A percentile compares a stretch with the other conserved stretches of the same genome.
phyloP scores from a whole-genome alignment of 1,140 invertebrate species.

The Antheraea pernyi region DNA sequence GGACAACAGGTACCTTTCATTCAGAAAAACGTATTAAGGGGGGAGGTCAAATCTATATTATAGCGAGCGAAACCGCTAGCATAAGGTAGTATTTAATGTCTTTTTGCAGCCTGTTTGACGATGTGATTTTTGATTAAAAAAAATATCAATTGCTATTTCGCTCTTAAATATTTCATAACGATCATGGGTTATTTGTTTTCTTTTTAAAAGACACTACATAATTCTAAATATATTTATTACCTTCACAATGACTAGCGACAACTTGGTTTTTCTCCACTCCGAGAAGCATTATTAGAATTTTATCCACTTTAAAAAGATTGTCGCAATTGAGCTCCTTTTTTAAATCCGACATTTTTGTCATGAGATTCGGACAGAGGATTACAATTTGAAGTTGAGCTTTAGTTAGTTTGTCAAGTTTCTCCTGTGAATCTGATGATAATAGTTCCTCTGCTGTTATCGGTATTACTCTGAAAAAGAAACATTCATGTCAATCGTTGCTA shows the following conservation, averaged over 20 bases:
- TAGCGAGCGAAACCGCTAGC: no score
- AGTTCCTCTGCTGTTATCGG: slow-evolving; percentile 87
- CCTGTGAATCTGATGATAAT: slow-evolving; percentile 77
- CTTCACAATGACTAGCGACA: slow-evolving; percentile 56
- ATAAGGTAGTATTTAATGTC: no score
- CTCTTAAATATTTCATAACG: no score
- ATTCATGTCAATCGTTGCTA: neutral
- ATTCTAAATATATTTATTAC: slow-evolving; percentile 27
- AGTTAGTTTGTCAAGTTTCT: slow-evolving; percentile 80
- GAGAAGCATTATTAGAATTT: slow-evolving; percentile 88
- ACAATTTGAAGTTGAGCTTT: slow-evolving; percentile 87
- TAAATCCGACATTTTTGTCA: slow-evolving; percentile 81
- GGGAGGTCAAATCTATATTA: no score
- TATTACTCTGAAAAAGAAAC: slow-evolving; percentile 81
- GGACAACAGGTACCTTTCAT: no score
- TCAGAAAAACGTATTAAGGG: no score
- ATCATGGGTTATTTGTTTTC: no score
- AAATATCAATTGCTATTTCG: no score
- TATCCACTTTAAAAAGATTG: slow-evolving; percentile 83
- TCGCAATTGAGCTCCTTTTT: slow-evolving; percentile 80
- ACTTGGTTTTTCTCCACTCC: slow-evolving; percentile 81
- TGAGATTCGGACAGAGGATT: slow-evolving; percentile 87
- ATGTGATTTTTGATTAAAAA: no score
- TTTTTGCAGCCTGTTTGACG: no score
- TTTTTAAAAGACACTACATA: no score